Evolutionary conservation across 2,797 vertebrate genomes (phyloP).

Genomic region (Eulemur albifrons): DNA sequence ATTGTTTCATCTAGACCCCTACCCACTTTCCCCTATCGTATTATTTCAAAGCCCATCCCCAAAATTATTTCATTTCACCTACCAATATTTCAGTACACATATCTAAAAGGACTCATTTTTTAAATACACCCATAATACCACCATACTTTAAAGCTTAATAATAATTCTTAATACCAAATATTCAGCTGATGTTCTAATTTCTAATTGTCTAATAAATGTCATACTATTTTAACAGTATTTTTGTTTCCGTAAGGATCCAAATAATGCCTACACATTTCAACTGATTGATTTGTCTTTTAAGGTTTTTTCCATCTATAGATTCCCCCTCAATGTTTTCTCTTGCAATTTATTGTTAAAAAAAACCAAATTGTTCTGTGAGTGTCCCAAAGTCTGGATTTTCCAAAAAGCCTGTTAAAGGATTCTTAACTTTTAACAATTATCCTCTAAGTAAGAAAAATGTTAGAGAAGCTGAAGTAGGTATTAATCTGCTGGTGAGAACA

Average conservation of each 20-base stretch:
- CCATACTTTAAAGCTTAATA: constrained; percentile 17
- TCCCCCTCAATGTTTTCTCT: not conserved
- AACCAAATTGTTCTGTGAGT: not conserved
- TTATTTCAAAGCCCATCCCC: constrained; percentile 21
- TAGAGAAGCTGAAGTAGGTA: not conserved
- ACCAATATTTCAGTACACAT: not conserved
- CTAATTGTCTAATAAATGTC: not conserved
- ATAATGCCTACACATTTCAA: not conserved
- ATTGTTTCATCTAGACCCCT: not conserved
- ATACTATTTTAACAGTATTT: not conserved
- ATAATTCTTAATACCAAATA: not conserved
- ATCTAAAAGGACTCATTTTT: not conserved
- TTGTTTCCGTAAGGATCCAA: constrained; percentile 13
- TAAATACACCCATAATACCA: not conserved
- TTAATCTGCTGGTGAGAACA: not conserved
- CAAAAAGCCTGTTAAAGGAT: not conserved
- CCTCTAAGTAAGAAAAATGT: not conserved
- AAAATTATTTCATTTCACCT: not conserved
- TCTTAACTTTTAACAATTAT: not conserved
- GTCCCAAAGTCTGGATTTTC: constrained; percentile 19
- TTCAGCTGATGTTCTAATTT: not conserved
- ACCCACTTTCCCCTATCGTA: not conserved
- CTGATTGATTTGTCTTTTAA: not conserved
- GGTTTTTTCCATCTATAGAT: not conserved
- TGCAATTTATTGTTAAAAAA: not conserved